These are phyloP conservation scores for Holcopasites calliopsidis DNA, from an alignment of 1,140 invertebrate genomes.

Conservation along the genomic window DNA sequence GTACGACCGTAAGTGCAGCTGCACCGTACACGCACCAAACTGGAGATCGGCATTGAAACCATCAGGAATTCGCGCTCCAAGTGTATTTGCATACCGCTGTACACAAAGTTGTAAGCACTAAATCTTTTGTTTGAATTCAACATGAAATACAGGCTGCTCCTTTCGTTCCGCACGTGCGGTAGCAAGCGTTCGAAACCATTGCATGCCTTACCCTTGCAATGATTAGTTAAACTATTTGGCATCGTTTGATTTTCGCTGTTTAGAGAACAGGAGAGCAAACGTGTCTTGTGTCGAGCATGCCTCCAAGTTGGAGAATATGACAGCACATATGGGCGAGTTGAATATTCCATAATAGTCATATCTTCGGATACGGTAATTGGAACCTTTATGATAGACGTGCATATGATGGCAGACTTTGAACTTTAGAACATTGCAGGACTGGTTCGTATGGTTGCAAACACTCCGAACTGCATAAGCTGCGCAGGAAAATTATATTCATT, in stretches of 20 bases:
- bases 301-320: background rate
- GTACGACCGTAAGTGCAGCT: slow-evolving; percentile 51
- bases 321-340: background rate
- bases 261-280: background rate
- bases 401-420: background rate
- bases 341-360: background rate
- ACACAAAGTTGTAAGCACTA: slow-evolving; percentile 11
- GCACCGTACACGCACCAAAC: slow-evolving; percentile 31
- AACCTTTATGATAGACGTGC: slow-evolving; percentile 1
- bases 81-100: slow-evolving; percentile 25
- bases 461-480: background rate
- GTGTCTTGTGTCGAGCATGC: background rate
- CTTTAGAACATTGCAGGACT: background rate
- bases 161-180: background rate
- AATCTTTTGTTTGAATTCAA: background rate
- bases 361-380: background rate
- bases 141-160: background rate
- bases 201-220: background rate
- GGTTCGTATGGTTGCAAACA: background rate
- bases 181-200: background rate
- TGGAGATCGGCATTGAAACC: slow-evolving; percentile 23
- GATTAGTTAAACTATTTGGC: background rate
- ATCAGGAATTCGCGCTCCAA: slow-evolving; percentile 34
- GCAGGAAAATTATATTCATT: background rate
- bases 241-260: background rate